Evolutionary conservation across 2,888 invertebrate species (phyloP).

Genomic region (Leptinotarsa juncta): DNA sequence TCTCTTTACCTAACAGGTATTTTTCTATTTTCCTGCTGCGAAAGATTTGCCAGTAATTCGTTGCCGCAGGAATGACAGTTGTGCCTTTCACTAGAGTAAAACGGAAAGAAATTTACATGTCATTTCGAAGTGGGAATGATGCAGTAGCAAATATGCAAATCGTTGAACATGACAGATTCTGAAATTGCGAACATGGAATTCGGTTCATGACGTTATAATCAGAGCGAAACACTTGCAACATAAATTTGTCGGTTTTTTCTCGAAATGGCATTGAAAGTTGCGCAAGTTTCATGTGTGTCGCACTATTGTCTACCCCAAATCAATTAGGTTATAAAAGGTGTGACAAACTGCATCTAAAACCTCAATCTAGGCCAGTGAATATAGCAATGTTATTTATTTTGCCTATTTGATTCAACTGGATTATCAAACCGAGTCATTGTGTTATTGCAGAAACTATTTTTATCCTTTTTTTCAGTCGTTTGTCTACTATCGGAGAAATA

Average conservation of each 20-base stretch:
- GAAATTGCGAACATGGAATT: background rate
- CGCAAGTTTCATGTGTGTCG: constrained; percentile 25
- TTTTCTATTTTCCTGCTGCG: too few species aligned
- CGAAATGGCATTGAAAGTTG: constrained; percentile 34
- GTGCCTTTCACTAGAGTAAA: too few species aligned
- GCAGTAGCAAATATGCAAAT: background rate
- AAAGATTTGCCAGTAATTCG: too few species aligned
- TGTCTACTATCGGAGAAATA: background rate
- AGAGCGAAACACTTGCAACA: constrained; percentile 3
- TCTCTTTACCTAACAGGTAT: too few species aligned
- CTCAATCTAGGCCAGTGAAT: background rate
- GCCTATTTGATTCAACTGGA: background rate
- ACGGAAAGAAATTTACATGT: too few species aligned
- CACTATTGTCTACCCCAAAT: background rate
- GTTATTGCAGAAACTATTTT: background rate
- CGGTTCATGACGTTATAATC: constrained; percentile 6
- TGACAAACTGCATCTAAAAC: constrained; percentile 2
- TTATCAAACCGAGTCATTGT: background rate
- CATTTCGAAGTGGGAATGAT: background rate
- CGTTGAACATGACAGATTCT: background rate
- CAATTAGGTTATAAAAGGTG: background rate
- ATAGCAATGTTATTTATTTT: background rate
- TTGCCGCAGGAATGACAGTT: too few species aligned
- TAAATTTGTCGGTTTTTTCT: constrained; percentile 14
- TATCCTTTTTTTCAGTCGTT: background rate